Conservation (phyloP, 2,113 vertebrate genomes). For the Castor canadensis region DNA sequence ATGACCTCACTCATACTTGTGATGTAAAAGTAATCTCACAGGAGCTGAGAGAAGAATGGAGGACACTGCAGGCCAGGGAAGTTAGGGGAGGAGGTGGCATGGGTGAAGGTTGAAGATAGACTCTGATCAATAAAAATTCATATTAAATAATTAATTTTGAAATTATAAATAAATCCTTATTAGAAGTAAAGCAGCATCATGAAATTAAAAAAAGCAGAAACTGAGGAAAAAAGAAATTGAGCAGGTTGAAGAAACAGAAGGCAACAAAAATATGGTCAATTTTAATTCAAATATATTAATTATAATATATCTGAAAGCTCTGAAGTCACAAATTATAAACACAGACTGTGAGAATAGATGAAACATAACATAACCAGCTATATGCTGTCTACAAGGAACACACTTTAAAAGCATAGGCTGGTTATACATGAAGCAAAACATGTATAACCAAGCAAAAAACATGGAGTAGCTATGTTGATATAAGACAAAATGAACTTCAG, state of each 20-base stretch:
- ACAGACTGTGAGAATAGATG: not conserved
- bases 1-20: not conserved
- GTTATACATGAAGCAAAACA: not conserved
- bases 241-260: not conserved
- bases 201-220: not conserved
- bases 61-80: not conserved
- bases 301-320: not conserved
- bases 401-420: not conserved
- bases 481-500: not conserved
- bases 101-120: not conserved
- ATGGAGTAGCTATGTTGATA: too few relatives aligned
- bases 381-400: not conserved
- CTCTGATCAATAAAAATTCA: not conserved
- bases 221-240: not conserved
- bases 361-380: not conserved
- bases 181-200: not conserved
- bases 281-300: not conserved
- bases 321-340: not conserved
- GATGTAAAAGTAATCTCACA: not conserved
- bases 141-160: not conserved
- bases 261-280: not conserved
- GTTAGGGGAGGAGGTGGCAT: not conserved
- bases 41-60: not conserved
- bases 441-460: not conserved
- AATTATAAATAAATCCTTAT: not conserved